phyloP scores from a whole-genome alignment of 2,888 invertebrate species.

The Rhingia rostrata region DNA sequence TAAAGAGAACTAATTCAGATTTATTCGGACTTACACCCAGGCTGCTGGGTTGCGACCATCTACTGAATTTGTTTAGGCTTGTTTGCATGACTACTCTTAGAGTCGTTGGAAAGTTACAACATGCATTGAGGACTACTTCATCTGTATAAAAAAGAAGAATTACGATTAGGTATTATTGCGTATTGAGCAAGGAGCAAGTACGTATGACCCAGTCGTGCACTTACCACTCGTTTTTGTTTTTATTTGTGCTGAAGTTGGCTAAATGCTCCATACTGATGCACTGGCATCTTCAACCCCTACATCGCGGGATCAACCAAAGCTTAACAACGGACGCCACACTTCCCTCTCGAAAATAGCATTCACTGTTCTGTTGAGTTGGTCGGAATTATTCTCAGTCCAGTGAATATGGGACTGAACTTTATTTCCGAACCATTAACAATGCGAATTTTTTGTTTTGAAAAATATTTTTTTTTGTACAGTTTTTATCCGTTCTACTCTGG shows the following conservation, averaged over 20 bases:
- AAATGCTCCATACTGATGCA: conserved; percentile 35
- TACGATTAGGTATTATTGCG: too few species aligned
- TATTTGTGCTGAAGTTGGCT: conserved; percentile 34
- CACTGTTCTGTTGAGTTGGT: conserved; percentile 46
- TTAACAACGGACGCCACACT: not conserved
- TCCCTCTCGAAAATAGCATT: not conserved
- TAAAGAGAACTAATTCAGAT: too few species aligned
- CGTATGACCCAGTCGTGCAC: too few species aligned
- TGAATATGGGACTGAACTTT: conserved; percentile 67
- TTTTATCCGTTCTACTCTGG: conserved; percentile 6
- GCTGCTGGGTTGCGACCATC: too few species aligned
- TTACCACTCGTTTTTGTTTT: not conserved
- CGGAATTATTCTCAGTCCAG: conserved; percentile 65
- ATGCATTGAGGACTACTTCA: too few species aligned
- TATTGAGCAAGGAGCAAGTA: too few species aligned
- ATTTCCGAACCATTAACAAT: conserved; percentile 71
- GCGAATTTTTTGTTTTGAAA: conserved; percentile 63
- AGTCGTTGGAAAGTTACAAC: too few species aligned
- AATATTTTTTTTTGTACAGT: conserved; percentile 10
- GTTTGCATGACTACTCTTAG: too few species aligned
- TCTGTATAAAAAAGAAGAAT: too few species aligned
- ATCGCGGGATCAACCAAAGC: not conserved
- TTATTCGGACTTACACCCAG: too few species aligned
- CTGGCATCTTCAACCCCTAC: conserved; percentile 22
- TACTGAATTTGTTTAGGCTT: too few species aligned